Percentiles rank a stretch among this genome's conserved stretches.
phyloP scores from a whole-genome alignment of 2,797 vertebrate species.

The Tympanoctomys barrerae region DNA sequence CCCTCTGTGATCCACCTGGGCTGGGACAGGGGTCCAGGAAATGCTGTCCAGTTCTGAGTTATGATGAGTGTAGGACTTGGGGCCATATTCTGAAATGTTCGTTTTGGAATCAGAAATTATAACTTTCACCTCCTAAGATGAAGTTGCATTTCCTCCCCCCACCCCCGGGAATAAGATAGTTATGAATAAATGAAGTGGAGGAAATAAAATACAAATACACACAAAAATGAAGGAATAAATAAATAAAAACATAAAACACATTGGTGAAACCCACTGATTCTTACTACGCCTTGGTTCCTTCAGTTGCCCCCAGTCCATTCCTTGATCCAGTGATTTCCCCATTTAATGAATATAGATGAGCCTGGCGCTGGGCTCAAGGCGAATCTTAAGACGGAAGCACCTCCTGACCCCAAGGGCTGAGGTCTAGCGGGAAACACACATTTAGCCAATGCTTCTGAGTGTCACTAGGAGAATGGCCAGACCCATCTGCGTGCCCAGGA shows the following conservation, averaged over 20 bases:
- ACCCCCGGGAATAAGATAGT: neutral
- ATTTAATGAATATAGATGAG: neutral
- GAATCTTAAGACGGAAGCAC: neutral
- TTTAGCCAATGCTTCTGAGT: neutral
- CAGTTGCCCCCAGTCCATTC: neutral
- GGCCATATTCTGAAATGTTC: conserved; percentile 44
- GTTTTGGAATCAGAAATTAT: neutral
- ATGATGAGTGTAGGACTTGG: neutral
- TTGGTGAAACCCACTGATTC: neutral
- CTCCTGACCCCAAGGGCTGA: neutral
- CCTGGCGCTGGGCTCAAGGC: neutral
- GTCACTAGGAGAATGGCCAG: neutral
- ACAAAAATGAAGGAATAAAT: neutral
- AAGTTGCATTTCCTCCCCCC: conserved; percentile 16
- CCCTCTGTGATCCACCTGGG: neutral
- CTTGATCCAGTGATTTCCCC: neutral
- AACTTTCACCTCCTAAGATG: neutral
- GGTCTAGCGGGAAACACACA: neutral
- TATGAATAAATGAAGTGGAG: neutral
- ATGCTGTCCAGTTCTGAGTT: neutral
- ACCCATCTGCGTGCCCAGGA: accelerated
- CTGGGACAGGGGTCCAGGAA: neutral
- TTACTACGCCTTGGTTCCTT: neutral
- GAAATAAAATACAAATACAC: neutral
- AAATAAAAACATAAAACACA: neutral